Conservation (phyloP, 2,888 invertebrate genomes). For the Aspidiotus destructor region DNA sequence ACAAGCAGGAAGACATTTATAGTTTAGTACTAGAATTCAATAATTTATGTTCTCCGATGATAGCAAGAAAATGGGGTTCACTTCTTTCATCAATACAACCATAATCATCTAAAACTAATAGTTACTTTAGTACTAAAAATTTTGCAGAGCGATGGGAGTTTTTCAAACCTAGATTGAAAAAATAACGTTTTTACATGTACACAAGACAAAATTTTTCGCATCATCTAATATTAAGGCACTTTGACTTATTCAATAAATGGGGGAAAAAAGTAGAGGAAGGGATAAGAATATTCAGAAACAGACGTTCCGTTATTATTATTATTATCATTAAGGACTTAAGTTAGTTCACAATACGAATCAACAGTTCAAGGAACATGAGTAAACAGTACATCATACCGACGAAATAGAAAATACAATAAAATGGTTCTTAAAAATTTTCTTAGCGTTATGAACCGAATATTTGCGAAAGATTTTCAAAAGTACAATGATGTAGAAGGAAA, state of each 20-base stretch:
- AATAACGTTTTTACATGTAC: not conserved
- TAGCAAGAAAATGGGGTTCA: too few species aligned
- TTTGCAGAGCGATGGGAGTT: not conserved
- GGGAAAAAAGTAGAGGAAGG: too few species aligned
- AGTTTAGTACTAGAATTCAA: too few species aligned
- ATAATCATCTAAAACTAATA: too few species aligned
- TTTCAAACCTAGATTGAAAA: not conserved
- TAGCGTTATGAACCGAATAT: not conserved
- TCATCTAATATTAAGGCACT: not conserved
- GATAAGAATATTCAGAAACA: not conserved
- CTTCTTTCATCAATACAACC: too few species aligned
- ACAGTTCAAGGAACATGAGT: constrained; percentile 4
- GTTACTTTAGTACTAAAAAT: not conserved
- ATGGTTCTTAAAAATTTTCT: not conserved
- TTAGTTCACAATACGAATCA: not conserved
- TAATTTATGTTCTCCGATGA: too few species aligned
- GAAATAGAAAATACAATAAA: not conserved
- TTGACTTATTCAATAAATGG: not conserved
- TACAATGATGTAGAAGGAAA: not conserved
- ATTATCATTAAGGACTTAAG: not conserved
- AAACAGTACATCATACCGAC: not conserved
- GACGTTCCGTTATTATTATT: not conserved
- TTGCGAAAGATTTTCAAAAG: not conserved
- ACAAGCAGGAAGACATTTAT: too few species aligned
- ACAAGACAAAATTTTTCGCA: not conserved